Evolutionary conservation across 2,797 vertebrate species (phyloP), one percentile per base, ranked within the genome.

Genomic region (Notolepis coatsorum): DNA sequence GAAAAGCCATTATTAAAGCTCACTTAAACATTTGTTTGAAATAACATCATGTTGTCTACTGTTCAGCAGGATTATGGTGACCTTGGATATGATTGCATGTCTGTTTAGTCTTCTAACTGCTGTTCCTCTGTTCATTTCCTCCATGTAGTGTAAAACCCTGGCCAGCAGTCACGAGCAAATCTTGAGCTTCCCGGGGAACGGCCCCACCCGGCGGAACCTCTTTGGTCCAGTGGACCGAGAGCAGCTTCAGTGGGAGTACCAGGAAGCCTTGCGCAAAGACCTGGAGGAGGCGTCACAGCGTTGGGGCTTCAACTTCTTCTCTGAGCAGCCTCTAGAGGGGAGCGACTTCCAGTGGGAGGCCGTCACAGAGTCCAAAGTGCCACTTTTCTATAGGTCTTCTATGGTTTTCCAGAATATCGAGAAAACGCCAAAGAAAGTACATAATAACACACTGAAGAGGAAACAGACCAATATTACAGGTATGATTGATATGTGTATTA

Each of bases 281-380:
- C 81, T 94, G 60, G 90, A 95, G 23, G 95, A 96, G 12, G 94
- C 95, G 1, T 87, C 88, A 0, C 73, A 24, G 0, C 94, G 93
- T n/a, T 98, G 97, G 97, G 92, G 95, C 81, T 99, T 96, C 20
- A 89, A 99, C 89, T 99, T 99, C 27, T 45, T 82, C 66, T 89
- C 73, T 0, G 93, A 96, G 47, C 93, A 89, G 0, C 97, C 97
- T 0, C 71, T 98, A 78, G 89, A 93, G 46, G 93, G 91, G 48
- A 91, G 94, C 2, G 23, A 81, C 0, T 95, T 94, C 59, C 79
- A 89, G 71, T 99, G 97, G 97, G 96, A 96, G 84, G 84, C 75
- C 0, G 42, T 98, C 54, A 59, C 86, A 0, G 85, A 53, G 13
- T 54, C 62, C 5, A 78, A 87, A 21, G 75, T 94, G 30, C 93